Evolutionary conservation across 2,797 vertebrate species (phyloP).

Genomic region (Catamblyrhynchus diadema): DNA sequence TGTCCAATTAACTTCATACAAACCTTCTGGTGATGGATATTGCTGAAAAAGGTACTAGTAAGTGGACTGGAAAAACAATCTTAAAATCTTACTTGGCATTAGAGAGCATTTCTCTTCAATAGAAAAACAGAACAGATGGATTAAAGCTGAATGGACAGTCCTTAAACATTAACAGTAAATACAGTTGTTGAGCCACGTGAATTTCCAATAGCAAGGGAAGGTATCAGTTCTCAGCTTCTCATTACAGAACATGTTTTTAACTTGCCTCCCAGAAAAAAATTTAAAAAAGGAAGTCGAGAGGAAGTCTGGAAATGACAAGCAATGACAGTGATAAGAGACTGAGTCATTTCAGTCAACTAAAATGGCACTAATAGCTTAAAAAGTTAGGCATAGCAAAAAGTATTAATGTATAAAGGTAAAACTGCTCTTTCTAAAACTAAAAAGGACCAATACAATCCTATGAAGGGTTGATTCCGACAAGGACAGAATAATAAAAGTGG

Average conservation of each 20-base stretch:
- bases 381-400: neutral
- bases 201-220: neutral
- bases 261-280: neutral
- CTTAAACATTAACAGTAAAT: neutral
- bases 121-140: neutral
- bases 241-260: neutral
- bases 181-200: neutral
- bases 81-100: neutral
- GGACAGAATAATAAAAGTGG: neutral
- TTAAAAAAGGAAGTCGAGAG: neutral
- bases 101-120: neutral
- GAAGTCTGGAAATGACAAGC: conserved; percentile 12
- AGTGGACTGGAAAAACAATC: neutral
- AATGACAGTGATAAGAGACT: neutral
- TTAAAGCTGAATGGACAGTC: neutral
- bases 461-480: neutral
- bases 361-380: neutral
- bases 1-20: neutral
- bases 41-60: neutral
- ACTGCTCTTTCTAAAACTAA: neutral
- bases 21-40: neutral
- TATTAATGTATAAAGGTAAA: neutral
- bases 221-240: neutral
- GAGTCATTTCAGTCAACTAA: neutral
- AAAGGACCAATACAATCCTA: neutral